A percentile compares a stretch with the other conserved stretches of the same genome.
These are phyloP conservation scores for Zaprionus lineosus DNA, from an alignment of 2,888 invertebrate species.

Conservation along the genomic window DNA sequence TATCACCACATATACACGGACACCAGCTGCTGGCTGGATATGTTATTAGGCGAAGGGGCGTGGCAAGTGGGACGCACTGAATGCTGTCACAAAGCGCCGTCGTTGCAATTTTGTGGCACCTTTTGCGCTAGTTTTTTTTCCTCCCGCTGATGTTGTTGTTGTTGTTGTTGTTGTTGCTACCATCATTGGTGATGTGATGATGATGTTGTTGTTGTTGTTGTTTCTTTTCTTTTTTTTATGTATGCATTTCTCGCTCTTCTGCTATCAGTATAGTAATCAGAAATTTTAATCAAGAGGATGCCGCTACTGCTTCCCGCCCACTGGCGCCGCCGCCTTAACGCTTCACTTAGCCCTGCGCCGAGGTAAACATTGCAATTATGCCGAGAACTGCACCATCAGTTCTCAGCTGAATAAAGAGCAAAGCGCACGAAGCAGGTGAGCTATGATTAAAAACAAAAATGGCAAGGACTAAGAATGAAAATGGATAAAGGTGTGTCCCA, in stretches of 20 bases:
- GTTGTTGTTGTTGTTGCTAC: slow-evolving; percentile 3
- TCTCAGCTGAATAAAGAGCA: slow-evolving; percentile 53
- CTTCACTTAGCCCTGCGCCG: slow-evolving; percentile 67
- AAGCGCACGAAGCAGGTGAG: slow-evolving; percentile 57
- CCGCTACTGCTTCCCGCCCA: slow-evolving; percentile 10
- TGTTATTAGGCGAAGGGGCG: slow-evolving; percentile 65
- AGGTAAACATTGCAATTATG: slow-evolving; percentile 75
- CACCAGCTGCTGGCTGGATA: slow-evolving; percentile 54
- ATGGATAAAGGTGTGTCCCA: too few relatives aligned
- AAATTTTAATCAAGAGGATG: slow-evolving; percentile 73
- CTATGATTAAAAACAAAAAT: slow-evolving; percentile 62
- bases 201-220: slow-evolving; percentile 15
- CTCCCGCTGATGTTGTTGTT: slow-evolving; percentile 1
- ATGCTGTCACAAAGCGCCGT: slow-evolving; percentile 69
- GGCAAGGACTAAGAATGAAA: neutral
- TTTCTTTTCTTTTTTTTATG: slow-evolving; percentile 27
- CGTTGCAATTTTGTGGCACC: slow-evolving; percentile 75
- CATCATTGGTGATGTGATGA: too few relatives aligned
- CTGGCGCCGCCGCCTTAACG: slow-evolving; percentile 56
- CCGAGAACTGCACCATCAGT: slow-evolving; percentile 44
- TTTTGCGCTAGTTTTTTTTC: slow-evolving; percentile 45
- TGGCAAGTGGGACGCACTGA: slow-evolving; percentile 12
- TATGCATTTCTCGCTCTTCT: slow-evolving; percentile 61
- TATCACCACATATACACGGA: neutral
- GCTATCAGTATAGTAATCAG: slow-evolving; percentile 74